Evolutionary conservation across 2,797 vertebrate species (phyloP).

Genomic region (Australoheros facetus): DNA sequence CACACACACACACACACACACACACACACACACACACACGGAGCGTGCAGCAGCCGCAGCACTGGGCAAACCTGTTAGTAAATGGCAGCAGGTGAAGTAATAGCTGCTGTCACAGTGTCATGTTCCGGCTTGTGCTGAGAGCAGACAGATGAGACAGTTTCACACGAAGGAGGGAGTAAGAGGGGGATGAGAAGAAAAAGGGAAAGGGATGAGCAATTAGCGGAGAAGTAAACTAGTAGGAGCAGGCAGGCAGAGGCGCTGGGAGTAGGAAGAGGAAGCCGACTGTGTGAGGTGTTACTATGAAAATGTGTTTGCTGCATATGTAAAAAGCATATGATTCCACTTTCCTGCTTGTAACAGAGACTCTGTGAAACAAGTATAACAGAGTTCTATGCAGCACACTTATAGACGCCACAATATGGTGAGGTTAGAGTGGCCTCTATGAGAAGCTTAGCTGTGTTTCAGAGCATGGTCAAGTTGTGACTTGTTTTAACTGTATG

Average conservation of each 20-base stretch:
- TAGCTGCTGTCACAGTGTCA: constrained; percentile 72
- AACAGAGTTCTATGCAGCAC: neutral
- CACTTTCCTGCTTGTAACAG: constrained; percentile 7
- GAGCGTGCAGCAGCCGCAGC: neutral
- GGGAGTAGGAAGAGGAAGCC: constrained; percentile 22
- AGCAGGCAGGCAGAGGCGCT: neutral
- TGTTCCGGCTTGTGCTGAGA: constrained; percentile 79
- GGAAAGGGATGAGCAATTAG: constrained; percentile 27
- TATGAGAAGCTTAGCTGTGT: neutral
- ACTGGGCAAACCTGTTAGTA: constrained; percentile 78
- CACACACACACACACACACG: neutral
- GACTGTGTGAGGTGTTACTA: constrained; percentile 23
- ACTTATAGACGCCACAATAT: neutral
- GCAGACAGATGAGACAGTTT: constrained; percentile 72
- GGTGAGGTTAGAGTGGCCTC: neutral
- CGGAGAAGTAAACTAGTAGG: neutral
- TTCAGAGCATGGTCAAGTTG: neutral
- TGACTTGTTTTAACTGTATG: neutral
- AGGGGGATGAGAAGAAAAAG: constrained; percentile 23
- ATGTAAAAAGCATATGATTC: constrained; percentile 33
- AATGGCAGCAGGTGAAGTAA: constrained; percentile 78
- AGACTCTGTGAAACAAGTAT: neutral
- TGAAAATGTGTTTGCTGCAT: neutral
- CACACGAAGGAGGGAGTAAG: constrained; percentile 69
- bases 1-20: constrained; percentile 1